Percentiles rank a stretch among this genome's conserved stretches.
phyloP scores from a whole-genome alignment of 1,140 invertebrate genomes.

The Trinorchestia longiramus region DNA sequence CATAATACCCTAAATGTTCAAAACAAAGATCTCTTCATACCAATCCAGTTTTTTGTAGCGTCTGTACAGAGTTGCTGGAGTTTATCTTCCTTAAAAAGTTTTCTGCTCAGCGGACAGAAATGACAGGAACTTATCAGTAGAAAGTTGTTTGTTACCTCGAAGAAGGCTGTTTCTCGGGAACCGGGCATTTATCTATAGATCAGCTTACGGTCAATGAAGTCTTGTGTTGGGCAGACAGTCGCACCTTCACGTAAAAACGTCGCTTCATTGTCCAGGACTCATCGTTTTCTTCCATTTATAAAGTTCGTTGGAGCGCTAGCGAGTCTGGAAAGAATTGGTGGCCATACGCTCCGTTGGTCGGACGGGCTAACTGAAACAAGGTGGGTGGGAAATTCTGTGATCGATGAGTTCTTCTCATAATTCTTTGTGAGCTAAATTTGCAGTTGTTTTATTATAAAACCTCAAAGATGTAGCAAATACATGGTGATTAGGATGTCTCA shows the following conservation, averaged over 20 bases:
- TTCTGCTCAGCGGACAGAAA: background rate
- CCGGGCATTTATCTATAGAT: slow-evolving; percentile 35
- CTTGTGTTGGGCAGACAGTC: slow-evolving; percentile 46
- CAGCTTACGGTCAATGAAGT: slow-evolving; percentile 53
- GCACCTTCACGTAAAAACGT: slow-evolving; percentile 49
- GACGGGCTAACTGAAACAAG: background rate
- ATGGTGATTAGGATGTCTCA: too few species aligned
- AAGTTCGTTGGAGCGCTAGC: slow-evolving; percentile 21
- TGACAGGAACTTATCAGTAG: slow-evolving; percentile 38
- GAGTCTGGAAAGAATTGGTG: background rate
- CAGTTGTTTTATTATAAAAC: background rate
- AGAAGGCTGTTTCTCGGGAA: slow-evolving; percentile 10
- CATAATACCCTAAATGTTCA: background rate
- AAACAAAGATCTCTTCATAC: background rate
- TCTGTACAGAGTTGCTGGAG: background rate
- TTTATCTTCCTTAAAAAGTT: slow-evolving; percentile 16
- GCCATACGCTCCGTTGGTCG: background rate
- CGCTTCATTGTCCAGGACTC: slow-evolving; percentile 33
- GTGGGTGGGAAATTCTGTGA: background rate
- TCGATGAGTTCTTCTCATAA: background rate
- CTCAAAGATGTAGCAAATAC: background rate
- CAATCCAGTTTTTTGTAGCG: background rate
- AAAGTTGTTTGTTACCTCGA: slow-evolving; percentile 10
- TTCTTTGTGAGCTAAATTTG: background rate
- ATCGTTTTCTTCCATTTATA: slow-evolving; percentile 52